A percentile compares a stretch with the other conserved stretches of the same genome.
phyloP scores from a whole-genome alignment of 2,113 vertebrate genomes.

The Aptenodytes patagonicus region DNA sequence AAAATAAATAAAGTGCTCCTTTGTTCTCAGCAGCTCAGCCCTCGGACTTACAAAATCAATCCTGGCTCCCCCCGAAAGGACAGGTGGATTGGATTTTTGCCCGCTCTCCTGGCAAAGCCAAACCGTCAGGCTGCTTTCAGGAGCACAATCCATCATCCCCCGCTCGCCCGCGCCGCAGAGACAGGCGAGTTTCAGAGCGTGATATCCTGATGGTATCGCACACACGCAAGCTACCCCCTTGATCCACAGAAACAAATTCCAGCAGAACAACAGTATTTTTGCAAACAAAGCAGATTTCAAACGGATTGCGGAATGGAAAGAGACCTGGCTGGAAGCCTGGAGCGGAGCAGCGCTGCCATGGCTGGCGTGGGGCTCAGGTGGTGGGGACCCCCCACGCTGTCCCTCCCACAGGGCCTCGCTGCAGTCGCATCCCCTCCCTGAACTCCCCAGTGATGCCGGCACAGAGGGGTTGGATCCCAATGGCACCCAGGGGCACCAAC shows the following conservation, averaged over 20 bases:
- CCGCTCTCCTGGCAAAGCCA: background rate
- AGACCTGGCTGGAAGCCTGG: background rate
- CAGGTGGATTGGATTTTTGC: background rate
- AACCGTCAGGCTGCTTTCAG: background rate
- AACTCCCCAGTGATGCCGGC: accelerated
- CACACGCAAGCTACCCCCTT: too few species aligned
- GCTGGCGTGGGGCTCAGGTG: accelerated
- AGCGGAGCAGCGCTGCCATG: background rate
- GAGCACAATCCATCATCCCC: background rate
- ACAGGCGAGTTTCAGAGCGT: accelerated
- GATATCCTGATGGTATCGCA: accelerated
- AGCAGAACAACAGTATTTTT: accelerated
- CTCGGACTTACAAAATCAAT: background rate
- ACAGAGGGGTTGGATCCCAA: background rate
- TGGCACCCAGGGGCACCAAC: accelerated
- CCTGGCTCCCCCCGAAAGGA: background rate
- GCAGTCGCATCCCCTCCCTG: background rate
- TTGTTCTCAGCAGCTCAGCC: background rate
- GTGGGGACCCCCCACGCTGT: background rate
- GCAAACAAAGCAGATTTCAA: background rate
- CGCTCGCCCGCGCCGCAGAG: accelerated
- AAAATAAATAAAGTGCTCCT: background rate
- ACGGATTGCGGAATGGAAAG: background rate
- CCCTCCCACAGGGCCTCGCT: accelerated
- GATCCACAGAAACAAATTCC: background rate